Conservation (phyloP, 1,140 invertebrate genomes). For the Dendroctonus ponderosae region DNA sequence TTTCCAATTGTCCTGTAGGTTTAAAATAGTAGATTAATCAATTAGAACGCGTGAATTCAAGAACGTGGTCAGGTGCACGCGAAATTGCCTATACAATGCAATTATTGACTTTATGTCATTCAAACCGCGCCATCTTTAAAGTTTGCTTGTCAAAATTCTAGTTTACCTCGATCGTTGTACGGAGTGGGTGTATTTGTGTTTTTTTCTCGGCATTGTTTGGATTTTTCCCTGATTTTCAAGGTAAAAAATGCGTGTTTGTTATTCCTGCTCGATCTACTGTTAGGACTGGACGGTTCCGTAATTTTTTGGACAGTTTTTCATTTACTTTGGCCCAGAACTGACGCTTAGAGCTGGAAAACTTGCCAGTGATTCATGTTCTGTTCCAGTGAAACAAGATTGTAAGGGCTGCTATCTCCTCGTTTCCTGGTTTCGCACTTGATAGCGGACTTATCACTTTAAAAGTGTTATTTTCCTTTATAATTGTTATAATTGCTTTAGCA, state of each 20-base stretch:
- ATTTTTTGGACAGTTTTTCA: background rate
- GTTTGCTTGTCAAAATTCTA: slow-evolving; percentile 14
- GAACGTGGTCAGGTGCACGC: no score
- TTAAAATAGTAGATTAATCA: no score
- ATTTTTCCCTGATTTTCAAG: slow-evolving; percentile 19
- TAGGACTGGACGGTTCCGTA: background rate
- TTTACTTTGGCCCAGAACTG: background rate
- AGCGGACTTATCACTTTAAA: no score
- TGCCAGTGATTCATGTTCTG: slow-evolving; percentile 16
- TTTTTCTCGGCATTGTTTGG: slow-evolving; percentile 21
- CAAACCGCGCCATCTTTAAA: slow-evolving; percentile 23
- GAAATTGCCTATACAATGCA: background rate
- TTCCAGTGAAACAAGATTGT: slow-evolving; percentile 9
- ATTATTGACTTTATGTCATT: slow-evolving; percentile 28
- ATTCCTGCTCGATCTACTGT: background rate
- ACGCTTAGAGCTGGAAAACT: background rate
- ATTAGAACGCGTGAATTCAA: no score
- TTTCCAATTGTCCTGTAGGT: no score
- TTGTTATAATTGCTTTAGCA: no score
- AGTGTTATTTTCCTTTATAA: no score
- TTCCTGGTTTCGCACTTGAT: background rate
- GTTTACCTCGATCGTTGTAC: slow-evolving; percentile 15
- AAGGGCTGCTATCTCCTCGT: slow-evolving; percentile 17
- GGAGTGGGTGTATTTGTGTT: slow-evolving; percentile 31
- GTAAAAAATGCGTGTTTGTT: slow-evolving; percentile 10